Conservation (phyloP, 2,888 invertebrate species). For the Glyphotaelius pellucidus region DNA sequence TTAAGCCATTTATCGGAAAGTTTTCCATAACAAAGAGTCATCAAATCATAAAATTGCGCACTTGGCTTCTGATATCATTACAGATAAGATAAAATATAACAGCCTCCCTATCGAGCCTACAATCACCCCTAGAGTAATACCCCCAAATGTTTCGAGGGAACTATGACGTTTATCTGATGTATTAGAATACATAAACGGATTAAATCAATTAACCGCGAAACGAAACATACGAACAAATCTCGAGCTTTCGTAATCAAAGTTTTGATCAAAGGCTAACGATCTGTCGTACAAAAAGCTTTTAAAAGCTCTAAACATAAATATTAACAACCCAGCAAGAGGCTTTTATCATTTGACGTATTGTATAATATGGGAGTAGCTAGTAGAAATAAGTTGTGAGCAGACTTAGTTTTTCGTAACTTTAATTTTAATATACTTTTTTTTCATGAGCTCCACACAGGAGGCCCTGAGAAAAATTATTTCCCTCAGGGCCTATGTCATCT, state of each 20-base stretch:
- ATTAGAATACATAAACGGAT: not conserved
- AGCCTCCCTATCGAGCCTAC: not conserved
- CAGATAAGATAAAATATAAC: not conserved
- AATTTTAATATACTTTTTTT: too few relatives aligned
- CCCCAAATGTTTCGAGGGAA: not conserved
- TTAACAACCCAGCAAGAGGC: not conserved
- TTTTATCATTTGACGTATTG: not conserved
- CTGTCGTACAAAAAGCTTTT: not conserved
- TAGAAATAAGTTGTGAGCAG: too few relatives aligned
- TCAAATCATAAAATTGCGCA: slow-evolving; percentile 2
- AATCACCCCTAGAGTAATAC: not conserved
- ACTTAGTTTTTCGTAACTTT: too few relatives aligned
- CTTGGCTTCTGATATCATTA: not conserved
- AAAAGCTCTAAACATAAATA: not conserved
- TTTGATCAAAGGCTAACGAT: not conserved
- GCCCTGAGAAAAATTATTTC: too few relatives aligned
- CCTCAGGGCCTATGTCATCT: too few relatives aligned
- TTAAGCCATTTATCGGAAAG: not conserved
- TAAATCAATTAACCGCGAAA: not conserved
- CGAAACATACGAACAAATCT: not conserved
- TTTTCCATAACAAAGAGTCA: not conserved
- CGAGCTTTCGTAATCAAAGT: not conserved
- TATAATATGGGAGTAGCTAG: too few relatives aligned
- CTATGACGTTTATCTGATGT: not conserved
- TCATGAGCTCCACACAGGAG: too few relatives aligned